Evolutionary conservation across 2,797 vertebrate species (phyloP), one percentile per base, ranked within the genome.

Genomic region (Paratrypauchen microcephalus): DNA sequence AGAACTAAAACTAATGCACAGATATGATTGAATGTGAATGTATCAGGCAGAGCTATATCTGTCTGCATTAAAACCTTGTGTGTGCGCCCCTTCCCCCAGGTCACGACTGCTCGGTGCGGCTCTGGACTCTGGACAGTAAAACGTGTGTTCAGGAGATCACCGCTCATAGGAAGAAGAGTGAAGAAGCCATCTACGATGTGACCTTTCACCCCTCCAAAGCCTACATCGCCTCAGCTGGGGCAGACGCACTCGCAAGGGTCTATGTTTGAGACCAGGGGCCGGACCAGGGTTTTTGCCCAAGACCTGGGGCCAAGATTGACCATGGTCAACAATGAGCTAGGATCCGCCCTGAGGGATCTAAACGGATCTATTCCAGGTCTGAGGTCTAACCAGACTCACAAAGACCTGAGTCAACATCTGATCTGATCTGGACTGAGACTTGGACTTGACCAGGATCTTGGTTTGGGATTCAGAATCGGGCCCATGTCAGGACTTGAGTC

Each of bases 171-270:
- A 99, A 99, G 92, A 99, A 99, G 93, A 93, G 97, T 52, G 97
- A 99, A 80, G 97, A 99, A 92, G 97, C 97, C 61, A 99, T 99
- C 91, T 98, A 99, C 59, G 97, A 98, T 78, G 97, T 99, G 93
- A 96, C 97, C 93, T 99, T 99, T 92, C 97, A 99, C 90, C 97
- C 97, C 1, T 98, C 97, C 83, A 99, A 99, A 95, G 97, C 97
- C 66, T 99, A 95, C 87, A 99, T 99, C 86, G 97, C 97, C 87
- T 98, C 97, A 55, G 97, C 97, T 30, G 97, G 97, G 79, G 97
- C 97, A 28, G 97, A 99, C 85, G 97, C 97, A 81, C 95, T 99
- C 88, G 97, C 97, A 85, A 96, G 98, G 93, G 97, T 99, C 65
- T 99, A 98, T 66, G 52, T 55, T 21, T 55, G 52, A 55, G 52